Evolutionary conservation across 2,888 invertebrate genomes (phyloP).

Genomic region (Apamea anceps): DNA sequence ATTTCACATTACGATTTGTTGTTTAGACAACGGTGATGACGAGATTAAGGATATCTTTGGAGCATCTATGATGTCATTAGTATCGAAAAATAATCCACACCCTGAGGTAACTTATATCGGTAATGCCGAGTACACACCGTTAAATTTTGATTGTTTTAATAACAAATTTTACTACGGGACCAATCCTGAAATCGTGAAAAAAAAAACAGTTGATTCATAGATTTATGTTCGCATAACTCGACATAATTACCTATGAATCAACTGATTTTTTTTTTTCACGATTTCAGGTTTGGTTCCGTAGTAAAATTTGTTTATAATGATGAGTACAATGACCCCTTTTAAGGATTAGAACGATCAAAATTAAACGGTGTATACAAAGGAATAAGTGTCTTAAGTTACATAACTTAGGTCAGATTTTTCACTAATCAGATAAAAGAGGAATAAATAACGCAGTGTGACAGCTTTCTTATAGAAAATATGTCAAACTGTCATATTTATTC

Average conservation of each 20-base stretch:
- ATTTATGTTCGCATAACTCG: too few species aligned
- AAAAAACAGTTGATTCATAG: too few species aligned
- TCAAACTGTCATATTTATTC: background rate
- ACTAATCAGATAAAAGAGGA: background rate
- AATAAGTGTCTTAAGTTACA: background rate
- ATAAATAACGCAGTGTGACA: background rate
- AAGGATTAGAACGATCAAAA: too few species aligned
- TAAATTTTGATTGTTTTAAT: too few species aligned
- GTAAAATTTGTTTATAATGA: too few species aligned
- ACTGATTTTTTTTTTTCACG: too few species aligned
- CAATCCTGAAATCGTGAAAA: too few species aligned
- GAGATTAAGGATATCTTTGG: conserved; percentile 68
- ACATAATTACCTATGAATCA: too few species aligned
- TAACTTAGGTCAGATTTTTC: background rate
- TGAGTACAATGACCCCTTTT: too few species aligned
- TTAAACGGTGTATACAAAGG: background rate
- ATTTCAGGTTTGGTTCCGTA: too few species aligned
- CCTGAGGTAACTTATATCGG: conserved; percentile 14
- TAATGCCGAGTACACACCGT: background rate
- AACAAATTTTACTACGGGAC: too few species aligned
- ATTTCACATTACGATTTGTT: conserved; percentile 69
- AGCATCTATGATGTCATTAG: conserved; percentile 61
- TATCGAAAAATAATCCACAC: conserved; percentile 44
- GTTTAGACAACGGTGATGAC: conserved; percentile 68
- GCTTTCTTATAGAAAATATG: background rate